These are phyloP conservation scores for Nycticryphes semicollaris DNA, from an alignment of 2,113 vertebrate genomes.

Conservation along the genomic window DNA sequence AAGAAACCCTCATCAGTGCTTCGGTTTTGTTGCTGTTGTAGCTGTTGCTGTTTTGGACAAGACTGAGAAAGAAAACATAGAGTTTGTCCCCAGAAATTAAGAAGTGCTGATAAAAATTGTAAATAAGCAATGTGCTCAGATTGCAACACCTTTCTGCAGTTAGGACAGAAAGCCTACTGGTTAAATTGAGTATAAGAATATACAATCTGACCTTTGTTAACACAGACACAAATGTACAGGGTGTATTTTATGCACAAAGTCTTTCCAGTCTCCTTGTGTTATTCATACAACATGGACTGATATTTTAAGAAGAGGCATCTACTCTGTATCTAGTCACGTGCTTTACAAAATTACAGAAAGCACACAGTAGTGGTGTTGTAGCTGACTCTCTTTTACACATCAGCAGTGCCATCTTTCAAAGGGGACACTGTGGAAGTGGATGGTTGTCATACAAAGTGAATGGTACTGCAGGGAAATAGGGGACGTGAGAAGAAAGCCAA, in stretches of 20 bases:
- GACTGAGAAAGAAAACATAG: neutral
- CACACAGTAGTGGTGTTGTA: neutral
- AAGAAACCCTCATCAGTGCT: neutral
- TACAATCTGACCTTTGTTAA: neutral
- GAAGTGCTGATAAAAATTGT: neutral
- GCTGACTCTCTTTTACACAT: neutral
- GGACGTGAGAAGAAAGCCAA: slow-evolving; percentile 34
- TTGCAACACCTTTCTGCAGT: neutral
- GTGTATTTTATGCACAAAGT: neutral
- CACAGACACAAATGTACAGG: neutral
- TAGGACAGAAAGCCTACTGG: neutral
- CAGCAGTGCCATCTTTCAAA: slow-evolving; percentile 28
- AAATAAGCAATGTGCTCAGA: neutral
- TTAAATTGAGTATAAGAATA: neutral
- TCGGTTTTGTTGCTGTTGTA: neutral
- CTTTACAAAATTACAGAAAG: neutral
- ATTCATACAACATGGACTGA: neutral
- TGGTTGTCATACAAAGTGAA: slow-evolving; percentile 22
- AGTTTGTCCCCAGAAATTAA: neutral
- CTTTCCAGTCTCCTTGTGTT: neutral
- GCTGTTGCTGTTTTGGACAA: neutral
- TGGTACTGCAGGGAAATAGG: neutral
- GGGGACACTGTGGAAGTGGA: neutral
- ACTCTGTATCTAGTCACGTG: neutral
- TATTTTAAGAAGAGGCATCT: neutral